Conservation (phyloP, 2,797 vertebrate genomes). For the Galago senegalensis region DNA sequence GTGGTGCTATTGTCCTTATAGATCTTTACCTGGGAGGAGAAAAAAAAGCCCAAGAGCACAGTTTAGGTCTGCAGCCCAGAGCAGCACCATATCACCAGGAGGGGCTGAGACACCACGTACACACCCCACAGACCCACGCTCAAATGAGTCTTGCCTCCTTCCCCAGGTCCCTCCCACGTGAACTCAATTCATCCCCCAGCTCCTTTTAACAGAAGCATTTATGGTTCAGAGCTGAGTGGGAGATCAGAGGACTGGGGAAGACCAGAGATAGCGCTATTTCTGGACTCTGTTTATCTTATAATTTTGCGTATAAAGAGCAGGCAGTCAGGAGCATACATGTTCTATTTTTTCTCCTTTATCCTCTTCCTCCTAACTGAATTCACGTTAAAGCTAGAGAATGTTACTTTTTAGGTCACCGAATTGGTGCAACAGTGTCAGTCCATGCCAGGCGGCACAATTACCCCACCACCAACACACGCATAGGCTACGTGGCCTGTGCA, state of each 20-base stretch:
- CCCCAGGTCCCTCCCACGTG: neutral
- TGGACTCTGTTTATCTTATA: conserved; percentile 72
- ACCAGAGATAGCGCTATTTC: conserved; percentile 55
- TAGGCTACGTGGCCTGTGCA: too few relatives aligned
- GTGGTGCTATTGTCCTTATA: neutral
- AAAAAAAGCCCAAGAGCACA: neutral
- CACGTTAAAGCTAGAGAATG: conserved; percentile 19
- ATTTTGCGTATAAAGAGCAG: conserved; percentile 62
- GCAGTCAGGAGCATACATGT: conserved; percentile 48
- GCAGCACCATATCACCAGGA: too few relatives aligned
- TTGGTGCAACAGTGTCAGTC: neutral
- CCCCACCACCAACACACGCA: neutral
- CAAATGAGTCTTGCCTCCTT: neutral
- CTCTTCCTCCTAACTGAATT: conserved; percentile 55
- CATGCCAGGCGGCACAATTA: neutral
- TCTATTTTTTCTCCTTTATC: conserved; percentile 34
- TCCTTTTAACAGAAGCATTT: conserved; percentile 23
- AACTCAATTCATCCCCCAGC: neutral
- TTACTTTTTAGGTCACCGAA: conserved; percentile 37
- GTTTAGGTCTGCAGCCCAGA: neutral
- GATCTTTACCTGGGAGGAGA: neutral
- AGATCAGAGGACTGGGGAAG: neutral
- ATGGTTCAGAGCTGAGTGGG: conserved; percentile 30
- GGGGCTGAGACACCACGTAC: too few relatives aligned
- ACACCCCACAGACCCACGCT: neutral